Evolutionary conservation across 2,797 vertebrate species (phyloP).

Genomic region (Oreochromis mossambicus): DNA sequence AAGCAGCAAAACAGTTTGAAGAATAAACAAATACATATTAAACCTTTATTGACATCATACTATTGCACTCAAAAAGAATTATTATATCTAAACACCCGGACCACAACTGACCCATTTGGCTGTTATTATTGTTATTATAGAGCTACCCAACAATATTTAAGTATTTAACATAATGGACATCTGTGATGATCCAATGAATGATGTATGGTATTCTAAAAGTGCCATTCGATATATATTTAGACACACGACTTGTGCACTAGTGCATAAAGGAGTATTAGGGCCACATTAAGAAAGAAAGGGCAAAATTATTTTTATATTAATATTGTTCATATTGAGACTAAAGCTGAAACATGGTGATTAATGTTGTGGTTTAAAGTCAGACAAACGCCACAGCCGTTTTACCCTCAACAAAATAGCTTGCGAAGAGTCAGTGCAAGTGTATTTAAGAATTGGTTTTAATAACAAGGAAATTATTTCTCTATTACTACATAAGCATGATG

Average conservation of each 20-base stretch:
- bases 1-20: background rate
- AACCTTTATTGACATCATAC: background rate
- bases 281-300: background rate
- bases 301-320: background rate
- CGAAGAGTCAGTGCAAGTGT: background rate
- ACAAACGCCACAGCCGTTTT: rapidly evolving
- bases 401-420: background rate
- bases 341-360: background rate
- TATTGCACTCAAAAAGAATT: background rate
- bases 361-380: background rate
- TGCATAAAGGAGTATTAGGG: background rate
- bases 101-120: background rate
- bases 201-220: background rate
- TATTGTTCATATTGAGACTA: background rate
- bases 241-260: background rate
- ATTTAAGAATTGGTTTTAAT: background rate
- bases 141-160: background rate
- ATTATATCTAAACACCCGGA: background rate
- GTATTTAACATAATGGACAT: background rate
- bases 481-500: background rate
- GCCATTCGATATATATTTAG: background rate
- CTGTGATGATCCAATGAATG: background rate
- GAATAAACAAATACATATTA: background rate
- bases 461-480: background rate
- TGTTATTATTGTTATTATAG: background rate